Percentiles rank a stretch among this genome's conserved stretches.
phyloP scores from a whole-genome alignment of 2,797 vertebrate genomes.

The Knipowitschia caucasica region DNA sequence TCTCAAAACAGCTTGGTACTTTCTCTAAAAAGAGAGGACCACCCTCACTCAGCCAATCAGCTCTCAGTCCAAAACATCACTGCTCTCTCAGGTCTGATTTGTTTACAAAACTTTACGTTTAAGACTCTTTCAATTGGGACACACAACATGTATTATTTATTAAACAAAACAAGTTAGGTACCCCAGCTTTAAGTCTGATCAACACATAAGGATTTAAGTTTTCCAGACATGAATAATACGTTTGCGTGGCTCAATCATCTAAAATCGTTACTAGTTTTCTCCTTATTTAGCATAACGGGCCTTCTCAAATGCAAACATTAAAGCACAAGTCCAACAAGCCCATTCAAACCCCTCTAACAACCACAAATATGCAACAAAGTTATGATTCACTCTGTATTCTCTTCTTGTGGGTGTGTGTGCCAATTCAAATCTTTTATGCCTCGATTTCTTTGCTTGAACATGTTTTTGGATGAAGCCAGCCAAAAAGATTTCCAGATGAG shows the following conservation, averaged over 20 bases:
- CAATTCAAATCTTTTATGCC: not conserved
- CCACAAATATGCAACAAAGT: too few relatives aligned
- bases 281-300: not conserved
- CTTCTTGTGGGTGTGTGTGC: not conserved
- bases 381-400: not conserved
- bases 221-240: not conserved
- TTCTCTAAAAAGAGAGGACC: too few relatives aligned
- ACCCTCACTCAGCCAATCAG: too few relatives aligned
- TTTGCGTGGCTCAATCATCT: not conserved
- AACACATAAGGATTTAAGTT: too few relatives aligned
- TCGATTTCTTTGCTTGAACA: not conserved
- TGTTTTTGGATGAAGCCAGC: not conserved
- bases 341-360: not conserved
- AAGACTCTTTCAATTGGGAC: too few relatives aligned
- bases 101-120: too few relatives aligned
- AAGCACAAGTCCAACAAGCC: not conserved
- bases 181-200: too few relatives aligned
- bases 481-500: conserved; percentile 4
- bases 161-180: too few relatives aligned
- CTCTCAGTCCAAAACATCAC: too few relatives aligned
- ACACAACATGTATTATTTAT: too few relatives aligned
- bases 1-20: too few relatives aligned
- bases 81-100: too few relatives aligned
- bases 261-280: not conserved
- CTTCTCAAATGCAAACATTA: not conserved